Evolutionary conservation across 2,888 invertebrate species (phyloP).

Genomic region (Epirrhoe tristata): DNA sequence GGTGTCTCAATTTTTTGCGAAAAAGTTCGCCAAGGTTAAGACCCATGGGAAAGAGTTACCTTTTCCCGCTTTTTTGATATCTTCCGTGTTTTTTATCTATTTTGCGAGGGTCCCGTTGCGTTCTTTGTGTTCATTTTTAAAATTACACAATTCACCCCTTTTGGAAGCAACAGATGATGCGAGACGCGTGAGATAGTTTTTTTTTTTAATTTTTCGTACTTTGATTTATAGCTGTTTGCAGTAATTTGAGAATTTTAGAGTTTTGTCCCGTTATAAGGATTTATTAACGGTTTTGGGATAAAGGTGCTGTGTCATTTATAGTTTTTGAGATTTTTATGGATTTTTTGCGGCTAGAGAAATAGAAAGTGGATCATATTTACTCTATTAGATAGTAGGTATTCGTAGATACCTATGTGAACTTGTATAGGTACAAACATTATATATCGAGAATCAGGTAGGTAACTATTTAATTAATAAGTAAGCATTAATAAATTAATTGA

Average conservation of each 20-base stretch:
- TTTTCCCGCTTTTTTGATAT: conserved; percentile 65
- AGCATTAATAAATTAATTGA: no score
- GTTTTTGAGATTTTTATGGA: conserved; percentile 34
- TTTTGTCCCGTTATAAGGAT: conserved; percentile 62
- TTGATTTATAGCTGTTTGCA: conserved; percentile 84
- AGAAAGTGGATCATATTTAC: conserved; percentile 3
- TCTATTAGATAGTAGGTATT: background rate
- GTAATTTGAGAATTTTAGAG: conserved; percentile 84
- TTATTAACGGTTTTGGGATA: conserved; percentile 71
- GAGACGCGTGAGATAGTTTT: conserved; percentile 80
- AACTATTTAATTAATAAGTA: no score
- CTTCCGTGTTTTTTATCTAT: conserved; percentile 79
- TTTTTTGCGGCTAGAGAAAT: conserved; percentile 19
- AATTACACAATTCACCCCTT: conserved; percentile 75
- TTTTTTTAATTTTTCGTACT: conserved; percentile 62
- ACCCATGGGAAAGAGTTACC: conserved; percentile 85
- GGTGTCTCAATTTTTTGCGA: conserved; percentile 81
- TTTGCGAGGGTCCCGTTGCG: conserved; percentile 70
- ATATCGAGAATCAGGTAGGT: no score
- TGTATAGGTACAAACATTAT: no score
- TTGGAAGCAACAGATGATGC: conserved; percentile 75
- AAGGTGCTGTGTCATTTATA: conserved; percentile 52
- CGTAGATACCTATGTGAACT: no score
- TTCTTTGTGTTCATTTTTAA: conserved; percentile 60
- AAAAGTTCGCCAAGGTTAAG: conserved; percentile 82